Conservation (phyloP, 2,888 invertebrate genomes). For the Tuta absoluta region DNA sequence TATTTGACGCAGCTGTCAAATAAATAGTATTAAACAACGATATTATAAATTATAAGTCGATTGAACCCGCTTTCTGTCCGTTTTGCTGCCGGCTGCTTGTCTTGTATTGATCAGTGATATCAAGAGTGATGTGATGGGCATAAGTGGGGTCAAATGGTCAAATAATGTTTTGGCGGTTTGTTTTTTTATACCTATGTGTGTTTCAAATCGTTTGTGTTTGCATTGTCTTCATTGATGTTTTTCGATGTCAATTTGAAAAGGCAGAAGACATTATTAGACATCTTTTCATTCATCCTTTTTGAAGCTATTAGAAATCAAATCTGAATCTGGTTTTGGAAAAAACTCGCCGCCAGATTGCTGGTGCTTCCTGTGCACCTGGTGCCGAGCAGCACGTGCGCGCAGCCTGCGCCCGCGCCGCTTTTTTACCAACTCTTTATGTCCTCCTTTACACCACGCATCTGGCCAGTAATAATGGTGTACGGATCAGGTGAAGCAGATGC, state of each 20-base stretch:
- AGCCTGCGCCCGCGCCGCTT: constrained; percentile 31
- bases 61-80: not conserved
- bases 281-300: not conserved
- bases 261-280: not conserved
- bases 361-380: constrained; percentile 60
- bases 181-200: not conserved
- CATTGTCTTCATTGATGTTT: too few relatives aligned
- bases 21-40: constrained; percentile 29
- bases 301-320: constrained; percentile 8
- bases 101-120: constrained; percentile 13
- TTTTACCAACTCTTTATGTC: constrained; percentile 28
- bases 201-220: too few relatives aligned
- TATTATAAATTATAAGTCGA: too few relatives aligned
- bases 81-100: not conserved
- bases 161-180: not conserved
- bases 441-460: constrained; percentile 34
- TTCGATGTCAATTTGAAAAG: too few relatives aligned
- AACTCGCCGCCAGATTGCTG: constrained; percentile 23
- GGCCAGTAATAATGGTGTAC: constrained; percentile 32
- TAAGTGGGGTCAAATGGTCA: constrained; percentile 2
- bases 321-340: constrained; percentile 13
- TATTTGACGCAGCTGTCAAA: constrained; percentile 22
- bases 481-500: constrained; percentile 30
- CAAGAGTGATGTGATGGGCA: constrained; percentile 4
- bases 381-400: constrained; percentile 51